Evolutionary conservation across 2,888 invertebrate genomes (phyloP).

Genomic region (Drosophila hamatofila): DNA sequence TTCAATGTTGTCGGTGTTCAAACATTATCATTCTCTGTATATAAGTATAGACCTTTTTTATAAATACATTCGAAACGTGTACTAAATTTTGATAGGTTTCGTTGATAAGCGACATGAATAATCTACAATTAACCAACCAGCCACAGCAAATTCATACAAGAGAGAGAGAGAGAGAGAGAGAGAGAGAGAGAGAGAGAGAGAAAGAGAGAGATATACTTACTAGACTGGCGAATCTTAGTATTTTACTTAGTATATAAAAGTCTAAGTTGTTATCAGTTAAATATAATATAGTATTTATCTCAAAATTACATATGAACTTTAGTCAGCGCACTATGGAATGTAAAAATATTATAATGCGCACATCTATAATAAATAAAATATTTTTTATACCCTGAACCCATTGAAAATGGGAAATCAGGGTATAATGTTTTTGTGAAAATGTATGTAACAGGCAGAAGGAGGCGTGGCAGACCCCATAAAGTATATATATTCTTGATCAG

Average conservation of each 20-base stretch:
- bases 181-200: background rate
- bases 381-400: too few species aligned
- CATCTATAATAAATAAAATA: background rate
- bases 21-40: constrained; percentile 12
- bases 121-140: constrained; percentile 13
- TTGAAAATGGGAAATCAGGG: too few species aligned
- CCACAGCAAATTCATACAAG: background rate
- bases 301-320: background rate
- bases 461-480: too few species aligned
- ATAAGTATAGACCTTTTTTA: background rate
- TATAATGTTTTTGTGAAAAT: too few species aligned
- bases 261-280: background rate
- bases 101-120: constrained; percentile 33
- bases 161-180: background rate
- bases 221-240: background rate
- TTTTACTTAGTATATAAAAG: constrained; percentile 1
- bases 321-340: background rate
- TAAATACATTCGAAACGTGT: constrained; percentile 1
- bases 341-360: background rate
- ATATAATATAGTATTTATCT: background rate
- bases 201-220: background rate
- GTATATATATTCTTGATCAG: too few species aligned
- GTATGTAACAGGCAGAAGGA: too few species aligned
- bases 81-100: constrained; percentile 11
- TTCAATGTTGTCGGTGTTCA: constrained; percentile 23